These are phyloP conservation scores for Lordiphosa stackelbergi DNA, from an alignment of 1,140 invertebrate genomes.

Conservation along the genomic window DNA sequence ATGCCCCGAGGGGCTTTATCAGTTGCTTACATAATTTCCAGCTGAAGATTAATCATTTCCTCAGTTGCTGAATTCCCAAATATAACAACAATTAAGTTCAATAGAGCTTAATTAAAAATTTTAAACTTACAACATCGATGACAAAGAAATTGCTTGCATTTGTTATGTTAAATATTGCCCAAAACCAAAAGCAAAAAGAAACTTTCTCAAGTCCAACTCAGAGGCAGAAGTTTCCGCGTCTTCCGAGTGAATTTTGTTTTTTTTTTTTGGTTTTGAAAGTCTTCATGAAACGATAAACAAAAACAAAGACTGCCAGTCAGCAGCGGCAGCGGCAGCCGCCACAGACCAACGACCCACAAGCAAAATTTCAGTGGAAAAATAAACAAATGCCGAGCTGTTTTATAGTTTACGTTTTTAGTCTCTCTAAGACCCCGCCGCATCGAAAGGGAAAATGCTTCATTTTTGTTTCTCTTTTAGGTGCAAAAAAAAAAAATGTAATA, in stretches of 20 bases:
- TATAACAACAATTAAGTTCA: too few species aligned
- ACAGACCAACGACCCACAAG: constrained; percentile 37
- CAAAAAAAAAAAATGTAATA: constrained; percentile 37
- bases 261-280: constrained; percentile 46
- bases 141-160: constrained; percentile 21
- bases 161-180: constrained; percentile 58
- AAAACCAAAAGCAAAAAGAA: constrained; percentile 21
- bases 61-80: too few species aligned
- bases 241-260: constrained; percentile 14
- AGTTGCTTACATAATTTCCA: too few species aligned
- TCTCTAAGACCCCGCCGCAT: constrained; percentile 5
- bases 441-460: constrained; percentile 55
- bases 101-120: constrained; percentile 32
- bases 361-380: constrained; percentile 56
- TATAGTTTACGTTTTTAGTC: constrained; percentile 28
- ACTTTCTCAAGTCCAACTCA: constrained; percentile 50
- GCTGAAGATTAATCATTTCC: too few species aligned
- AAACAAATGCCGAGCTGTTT: constrained; percentile 47
- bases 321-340: constrained; percentile 7
- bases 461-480: constrained; percentile 37
- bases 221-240: constrained; percentile 27
- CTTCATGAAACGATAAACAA: constrained; percentile 62
- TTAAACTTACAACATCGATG: constrained; percentile 31
- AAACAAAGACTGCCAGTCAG: constrained; percentile 52
- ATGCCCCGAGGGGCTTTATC: too few species aligned